Percentiles rank a stretch among this genome's conserved stretches.
These are phyloP conservation scores for Onthophagus taurus DNA, from an alignment of 1,140 invertebrate species.

Conservation along the genomic window DNA sequence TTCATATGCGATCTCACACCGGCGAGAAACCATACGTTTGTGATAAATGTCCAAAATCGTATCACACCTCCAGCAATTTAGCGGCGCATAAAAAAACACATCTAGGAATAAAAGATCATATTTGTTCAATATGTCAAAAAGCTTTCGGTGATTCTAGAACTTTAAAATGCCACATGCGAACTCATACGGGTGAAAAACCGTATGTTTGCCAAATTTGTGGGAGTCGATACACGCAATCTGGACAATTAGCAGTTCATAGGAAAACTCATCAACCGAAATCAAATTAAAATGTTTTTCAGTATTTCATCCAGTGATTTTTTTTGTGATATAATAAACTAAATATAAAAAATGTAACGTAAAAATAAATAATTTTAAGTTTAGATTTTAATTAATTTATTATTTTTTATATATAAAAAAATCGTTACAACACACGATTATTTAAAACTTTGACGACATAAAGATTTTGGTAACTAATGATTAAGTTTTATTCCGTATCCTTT, in stretches of 20 bases:
- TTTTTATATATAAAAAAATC: no score
- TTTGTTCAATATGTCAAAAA: slow-evolving; percentile 42
- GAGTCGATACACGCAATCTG: slow-evolving; percentile 29
- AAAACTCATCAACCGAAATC: slow-evolving; percentile 23
- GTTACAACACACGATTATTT: no score
- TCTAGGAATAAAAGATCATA: slow-evolving; percentile 42
- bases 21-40: slow-evolving; percentile 42
- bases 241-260: slow-evolving; percentile 29
- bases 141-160: slow-evolving; percentile 43
- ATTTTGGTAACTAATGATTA: no score
- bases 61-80: slow-evolving; percentile 43
- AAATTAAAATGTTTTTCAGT: no score
- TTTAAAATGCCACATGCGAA: slow-evolving; percentile 42
- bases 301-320: no score
- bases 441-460: no score
- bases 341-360: no score
- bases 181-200: slow-evolving; percentile 39
- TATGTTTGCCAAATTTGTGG: slow-evolving; percentile 29
- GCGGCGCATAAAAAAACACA: slow-evolving; percentile 44
- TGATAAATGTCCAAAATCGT: slow-evolving; percentile 42
- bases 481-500: no score
- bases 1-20: slow-evolving; percentile 42
- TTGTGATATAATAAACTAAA: no score
- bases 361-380: no score
- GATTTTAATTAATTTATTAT: no score